Percentiles rank a stretch among this genome's conserved stretches.
These are phyloP conservation scores for Hirundichthys speculiger DNA, from an alignment of 2,113 vertebrate genomes.

Conservation along the genomic window DNA sequence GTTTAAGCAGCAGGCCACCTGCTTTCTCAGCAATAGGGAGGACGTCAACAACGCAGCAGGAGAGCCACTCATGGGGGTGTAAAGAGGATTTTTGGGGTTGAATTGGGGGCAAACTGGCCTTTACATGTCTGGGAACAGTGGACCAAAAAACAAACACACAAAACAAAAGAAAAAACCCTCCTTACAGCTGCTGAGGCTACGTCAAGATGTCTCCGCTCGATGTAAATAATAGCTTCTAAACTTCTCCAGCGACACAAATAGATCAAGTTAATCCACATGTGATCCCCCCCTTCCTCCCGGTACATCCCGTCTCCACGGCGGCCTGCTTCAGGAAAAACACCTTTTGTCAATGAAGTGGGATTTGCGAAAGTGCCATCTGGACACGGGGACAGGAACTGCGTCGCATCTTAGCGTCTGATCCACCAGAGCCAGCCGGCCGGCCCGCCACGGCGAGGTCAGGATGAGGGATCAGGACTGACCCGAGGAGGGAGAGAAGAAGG, in stretches of 20 bases:
- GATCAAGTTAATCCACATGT: slow-evolving; percentile 38
- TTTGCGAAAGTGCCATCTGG: slow-evolving; percentile 74
- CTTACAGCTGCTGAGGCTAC: neutral
- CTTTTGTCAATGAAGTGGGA: slow-evolving; percentile 68
- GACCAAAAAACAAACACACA: neutral
- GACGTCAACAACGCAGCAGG: slow-evolving; percentile 48
- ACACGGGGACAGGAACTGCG: slow-evolving; percentile 7
- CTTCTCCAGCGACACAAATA: slow-evolving; percentile 27
- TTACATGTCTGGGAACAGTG: slow-evolving; percentile 46
- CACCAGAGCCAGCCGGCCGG: slow-evolving; percentile 7
- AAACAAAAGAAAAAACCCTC: neutral
- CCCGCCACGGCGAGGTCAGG: slow-evolving; percentile 12
- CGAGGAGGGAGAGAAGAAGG: neutral
- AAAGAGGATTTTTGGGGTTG: slow-evolving; percentile 48
- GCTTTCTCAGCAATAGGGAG: slow-evolving; percentile 53
- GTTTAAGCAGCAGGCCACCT: slow-evolving; percentile 64
- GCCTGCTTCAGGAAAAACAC: slow-evolving; percentile 57
- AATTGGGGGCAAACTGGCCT: slow-evolving; percentile 20
- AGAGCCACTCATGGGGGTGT: slow-evolving; percentile 24
- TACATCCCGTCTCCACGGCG: slow-evolving; percentile 52
- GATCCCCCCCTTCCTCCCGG: slow-evolving; percentile 40
- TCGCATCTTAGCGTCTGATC: slow-evolving; percentile 9
- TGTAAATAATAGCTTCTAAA: slow-evolving; percentile 2
- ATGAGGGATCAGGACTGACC: slow-evolving; percentile 27
- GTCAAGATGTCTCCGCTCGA: neutral